These are phyloP conservation scores for Odontesthes bonariensis DNA, from an alignment of 2,113 vertebrate species.

Conservation along the genomic window DNA sequence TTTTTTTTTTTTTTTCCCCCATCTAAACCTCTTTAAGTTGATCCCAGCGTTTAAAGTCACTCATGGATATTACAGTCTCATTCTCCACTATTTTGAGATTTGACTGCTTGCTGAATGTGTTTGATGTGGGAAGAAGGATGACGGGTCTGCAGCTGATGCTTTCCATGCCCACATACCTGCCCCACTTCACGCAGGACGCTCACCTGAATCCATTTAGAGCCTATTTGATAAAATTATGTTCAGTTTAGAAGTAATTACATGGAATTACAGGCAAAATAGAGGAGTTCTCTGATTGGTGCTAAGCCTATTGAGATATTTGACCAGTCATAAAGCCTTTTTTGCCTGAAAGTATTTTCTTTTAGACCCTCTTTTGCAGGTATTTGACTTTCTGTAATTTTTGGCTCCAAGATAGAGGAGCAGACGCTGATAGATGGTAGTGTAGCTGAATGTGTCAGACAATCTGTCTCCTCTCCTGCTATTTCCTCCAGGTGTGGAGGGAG, in stretches of 20 bases:
- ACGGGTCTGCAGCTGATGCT: slow-evolving; percentile 69
- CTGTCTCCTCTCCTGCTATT: slow-evolving; percentile 35
- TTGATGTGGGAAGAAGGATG: slow-evolving; percentile 77
- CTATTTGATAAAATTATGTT: slow-evolving; percentile 81
- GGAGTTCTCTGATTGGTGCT: slow-evolving; percentile 50
- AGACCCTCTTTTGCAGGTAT: neutral
- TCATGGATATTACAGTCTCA: slow-evolving; percentile 61
- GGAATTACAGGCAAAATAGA: slow-evolving; percentile 69
- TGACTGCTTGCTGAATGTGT: slow-evolving; percentile 56
- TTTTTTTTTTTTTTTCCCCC: no score
- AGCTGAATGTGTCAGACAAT: slow-evolving; percentile 25
- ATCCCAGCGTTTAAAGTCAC: slow-evolving; percentile 68
- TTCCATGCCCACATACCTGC: slow-evolving; percentile 71
- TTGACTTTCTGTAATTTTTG: slow-evolving; percentile 20
- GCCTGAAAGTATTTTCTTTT: neutral
- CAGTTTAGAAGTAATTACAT: slow-evolving; percentile 82
- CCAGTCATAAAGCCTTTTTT: slow-evolving; percentile 3
- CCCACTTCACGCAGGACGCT: slow-evolving; percentile 37
- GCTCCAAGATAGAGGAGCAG: neutral
- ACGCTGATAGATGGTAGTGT: slow-evolving; percentile 4
- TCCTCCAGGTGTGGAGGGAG: slow-evolving; percentile 93
- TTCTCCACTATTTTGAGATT: slow-evolving; percentile 49
- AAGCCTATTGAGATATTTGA: slow-evolving; percentile 19
- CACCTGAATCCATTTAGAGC: slow-evolving; percentile 83
- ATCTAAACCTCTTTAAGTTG: slow-evolving; percentile 50